These are phyloP conservation scores for Hoplodrina blanda DNA, from an alignment of 2,888 invertebrate species.

Conservation along the genomic window DNA sequence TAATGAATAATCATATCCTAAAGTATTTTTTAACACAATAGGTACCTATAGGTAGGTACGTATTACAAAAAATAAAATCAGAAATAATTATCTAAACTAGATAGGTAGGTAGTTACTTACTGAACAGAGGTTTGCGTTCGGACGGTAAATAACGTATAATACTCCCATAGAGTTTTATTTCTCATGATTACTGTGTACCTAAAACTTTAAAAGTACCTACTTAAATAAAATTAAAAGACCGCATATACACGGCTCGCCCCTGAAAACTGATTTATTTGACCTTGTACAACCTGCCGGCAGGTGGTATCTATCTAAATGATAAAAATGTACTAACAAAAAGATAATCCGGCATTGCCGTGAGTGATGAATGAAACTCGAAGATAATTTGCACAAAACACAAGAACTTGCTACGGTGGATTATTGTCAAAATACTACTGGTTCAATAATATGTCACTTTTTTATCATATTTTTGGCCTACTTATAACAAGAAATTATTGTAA, in stretches of 20 bases:
- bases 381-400: too few species aligned
- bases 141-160: slow-evolving; percentile 20
- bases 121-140: slow-evolving; percentile 21
- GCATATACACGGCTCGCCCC: not conserved
- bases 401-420: too few species aligned
- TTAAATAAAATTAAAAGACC: slow-evolving; percentile 22
- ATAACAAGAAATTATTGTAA: too few species aligned
- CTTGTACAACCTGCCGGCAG: slow-evolving; percentile 45
- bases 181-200: slow-evolving; percentile 39
- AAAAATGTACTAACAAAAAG: slow-evolving; percentile 4
- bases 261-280: slow-evolving; percentile 61
- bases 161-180: slow-evolving; percentile 43
- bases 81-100: not conserved
- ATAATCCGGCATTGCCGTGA: not conserved
- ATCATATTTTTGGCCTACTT: too few species aligned
- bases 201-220: slow-evolving; percentile 5
- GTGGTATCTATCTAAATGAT: slow-evolving; percentile 6
- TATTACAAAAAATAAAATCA: not conserved
- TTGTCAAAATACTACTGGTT: too few species aligned
- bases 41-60: too few species aligned
- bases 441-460: too few species aligned
- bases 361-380: not conserved
- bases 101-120: slow-evolving; percentile 40
- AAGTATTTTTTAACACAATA: too few species aligned
- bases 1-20: too few species aligned